phyloP scores from a whole-genome alignment of 2,797 vertebrate genomes.

The Lepidocolaptes lacrymiger region DNA sequence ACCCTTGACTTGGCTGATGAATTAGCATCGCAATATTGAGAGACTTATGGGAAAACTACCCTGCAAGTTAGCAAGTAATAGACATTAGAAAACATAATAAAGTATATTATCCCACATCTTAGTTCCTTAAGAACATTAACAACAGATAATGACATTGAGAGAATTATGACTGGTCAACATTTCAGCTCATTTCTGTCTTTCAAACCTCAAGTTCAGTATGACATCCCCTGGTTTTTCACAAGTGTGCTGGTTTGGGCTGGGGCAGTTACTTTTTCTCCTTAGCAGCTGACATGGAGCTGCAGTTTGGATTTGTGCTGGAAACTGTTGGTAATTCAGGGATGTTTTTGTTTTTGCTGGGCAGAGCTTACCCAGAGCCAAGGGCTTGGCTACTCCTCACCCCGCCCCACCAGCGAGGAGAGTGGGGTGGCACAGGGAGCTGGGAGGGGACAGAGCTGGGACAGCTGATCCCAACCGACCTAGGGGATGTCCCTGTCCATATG shows the following conservation, averaged over 20 bases:
- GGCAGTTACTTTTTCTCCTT: neutral
- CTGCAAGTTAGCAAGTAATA: slow-evolving; percentile 1
- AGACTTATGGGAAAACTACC: neutral
- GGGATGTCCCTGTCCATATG: neutral
- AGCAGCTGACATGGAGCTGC: neutral
- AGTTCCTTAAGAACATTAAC: neutral
- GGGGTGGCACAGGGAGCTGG: neutral
- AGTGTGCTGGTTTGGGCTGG: neutral
- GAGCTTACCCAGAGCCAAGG: neutral
- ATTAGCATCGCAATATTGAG: neutral
- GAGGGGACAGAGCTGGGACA: neutral
- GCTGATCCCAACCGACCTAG: rapidly evolving
- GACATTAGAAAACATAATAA: neutral
- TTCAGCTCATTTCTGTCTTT: neutral
- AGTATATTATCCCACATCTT: neutral
- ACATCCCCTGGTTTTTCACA: neutral
- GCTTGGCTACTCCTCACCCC: neutral
- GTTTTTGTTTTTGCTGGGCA: neutral
- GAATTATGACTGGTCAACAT: neutral
- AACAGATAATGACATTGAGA: neutral
- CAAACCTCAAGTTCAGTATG: neutral
- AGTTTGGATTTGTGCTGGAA: neutral
- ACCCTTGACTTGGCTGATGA: slow-evolving; percentile 15
- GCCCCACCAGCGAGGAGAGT: no score
- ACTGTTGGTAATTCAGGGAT: neutral